Percentiles rank a stretch among this genome's conserved stretches.
Evolutionary conservation across 2,888 invertebrate species (phyloP).

Genomic region (Tiliacea citrago): DNA sequence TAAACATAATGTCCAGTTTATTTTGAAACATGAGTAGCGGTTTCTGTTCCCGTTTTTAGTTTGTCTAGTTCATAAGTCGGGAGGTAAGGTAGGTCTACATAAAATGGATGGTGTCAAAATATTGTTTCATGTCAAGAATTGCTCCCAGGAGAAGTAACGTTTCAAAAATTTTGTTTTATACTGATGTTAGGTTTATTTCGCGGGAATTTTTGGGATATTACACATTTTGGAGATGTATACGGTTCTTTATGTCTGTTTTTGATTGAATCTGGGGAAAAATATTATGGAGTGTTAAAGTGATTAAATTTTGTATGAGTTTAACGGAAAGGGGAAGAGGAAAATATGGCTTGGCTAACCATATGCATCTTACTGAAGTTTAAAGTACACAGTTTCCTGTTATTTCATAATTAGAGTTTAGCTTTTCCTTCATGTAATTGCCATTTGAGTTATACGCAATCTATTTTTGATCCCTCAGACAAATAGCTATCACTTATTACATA

Average conservation of each 20-base stretch:
- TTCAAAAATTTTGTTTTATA: constrained; percentile 69
- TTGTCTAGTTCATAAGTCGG: constrained; percentile 32
- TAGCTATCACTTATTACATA: no score
- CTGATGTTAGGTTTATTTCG: constrained; percentile 66
- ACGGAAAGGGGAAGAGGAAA: neutral
- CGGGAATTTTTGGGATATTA: constrained; percentile 65
- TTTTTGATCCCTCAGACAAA: neutral
- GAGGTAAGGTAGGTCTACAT: constrained; percentile 56
- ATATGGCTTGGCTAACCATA: neutral
- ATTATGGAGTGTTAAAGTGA: constrained; percentile 32
- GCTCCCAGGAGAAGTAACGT: constrained; percentile 68
- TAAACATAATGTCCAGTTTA: constrained; percentile 45
- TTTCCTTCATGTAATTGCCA: neutral
- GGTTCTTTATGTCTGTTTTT: constrained; percentile 48
- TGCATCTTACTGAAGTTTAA: neutral
- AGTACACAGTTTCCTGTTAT: neutral
- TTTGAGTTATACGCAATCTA: neutral
- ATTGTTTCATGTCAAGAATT: constrained; percentile 73
- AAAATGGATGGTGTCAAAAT: constrained; percentile 62
- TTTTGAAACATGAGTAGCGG: constrained; percentile 41
- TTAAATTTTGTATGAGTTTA: constrained; percentile 29
- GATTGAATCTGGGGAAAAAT: constrained; percentile 35
- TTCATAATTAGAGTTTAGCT: neutral
- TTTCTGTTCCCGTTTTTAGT: constrained; percentile 25
- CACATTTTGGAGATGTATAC: constrained; percentile 60